A percentile compares a stretch with the other conserved stretches of the same genome.
phyloP scores from a whole-genome alignment of 2,113 vertebrate genomes.

The cattle (Bos taurus) region ARS-UCD2.0 NC_037330.1:91521001-91521500 shows the following conservation, averaged over 20 bases:
- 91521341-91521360: neutral
- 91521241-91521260: neutral
- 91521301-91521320: neutral
- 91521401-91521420: neutral
- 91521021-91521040: neutral
- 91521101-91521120: neutral
- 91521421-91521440: neutral
- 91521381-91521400: neutral
- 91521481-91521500: neutral
- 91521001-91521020: neutral
- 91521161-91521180: neutral
- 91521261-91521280: neutral
- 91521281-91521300: neutral
- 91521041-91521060: neutral
- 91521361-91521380: neutral
- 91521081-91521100: neutral
- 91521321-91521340: neutral
- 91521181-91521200: neutral
- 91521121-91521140: neutral
- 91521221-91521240: neutral
- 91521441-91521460: neutral
- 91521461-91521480: neutral
- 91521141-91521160: neutral
- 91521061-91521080: neutral
- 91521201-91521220: no score